A percentile compares a stretch with the other conserved stretches of the same genome.
Evolutionary conservation across 2,113 vertebrate species (phyloP).

Genomic region (Oryzias woworae): DNA sequence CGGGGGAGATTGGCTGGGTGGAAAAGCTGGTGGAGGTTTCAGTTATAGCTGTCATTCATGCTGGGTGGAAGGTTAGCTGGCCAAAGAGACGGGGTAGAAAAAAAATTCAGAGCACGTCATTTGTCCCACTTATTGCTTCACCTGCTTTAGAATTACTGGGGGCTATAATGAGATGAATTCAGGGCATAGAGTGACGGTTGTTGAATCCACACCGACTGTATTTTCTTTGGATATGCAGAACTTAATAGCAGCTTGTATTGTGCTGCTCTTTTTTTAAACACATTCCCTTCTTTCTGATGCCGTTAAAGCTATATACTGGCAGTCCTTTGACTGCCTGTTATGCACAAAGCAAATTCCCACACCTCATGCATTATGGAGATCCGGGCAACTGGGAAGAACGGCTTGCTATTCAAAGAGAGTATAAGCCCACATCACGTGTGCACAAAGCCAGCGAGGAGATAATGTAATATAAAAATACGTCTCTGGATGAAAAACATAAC

Average conservation of each 20-base stretch:
- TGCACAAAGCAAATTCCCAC: conserved; percentile 22
- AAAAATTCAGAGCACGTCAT: not conserved
- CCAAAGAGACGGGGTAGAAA: conserved; percentile 1
- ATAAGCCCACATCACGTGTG: conserved; percentile 23
- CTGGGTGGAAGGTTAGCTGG: conserved; percentile 18
- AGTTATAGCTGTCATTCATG: conserved; percentile 33
- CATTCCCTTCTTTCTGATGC: not conserved
- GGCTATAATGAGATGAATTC: not conserved
- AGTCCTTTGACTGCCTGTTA: conserved; percentile 21
- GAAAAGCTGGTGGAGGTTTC: conserved; percentile 33
- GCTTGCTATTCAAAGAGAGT: conserved; percentile 50
- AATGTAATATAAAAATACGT: conserved; percentile 32
- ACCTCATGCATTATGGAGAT: conserved; percentile 57
- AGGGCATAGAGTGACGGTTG: not conserved
- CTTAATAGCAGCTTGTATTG: not conserved
- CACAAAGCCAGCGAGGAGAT: conserved; percentile 38
- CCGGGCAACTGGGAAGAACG: conserved; percentile 16
- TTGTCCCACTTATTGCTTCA: conserved; percentile 32
- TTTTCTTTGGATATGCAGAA: not conserved
- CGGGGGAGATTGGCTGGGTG: not conserved
- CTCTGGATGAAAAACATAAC: conserved; percentile 17
- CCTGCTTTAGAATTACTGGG: conserved; percentile 4
- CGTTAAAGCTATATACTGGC: not conserved
- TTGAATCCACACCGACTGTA: not conserved
- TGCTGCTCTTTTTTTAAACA: conserved; percentile 1